Percentiles rank a stretch among this genome's conserved stretches.
These are phyloP conservation scores for Carapus acus DNA, from an alignment of 2,797 vertebrate genomes.

Conservation along the genomic window DNA sequence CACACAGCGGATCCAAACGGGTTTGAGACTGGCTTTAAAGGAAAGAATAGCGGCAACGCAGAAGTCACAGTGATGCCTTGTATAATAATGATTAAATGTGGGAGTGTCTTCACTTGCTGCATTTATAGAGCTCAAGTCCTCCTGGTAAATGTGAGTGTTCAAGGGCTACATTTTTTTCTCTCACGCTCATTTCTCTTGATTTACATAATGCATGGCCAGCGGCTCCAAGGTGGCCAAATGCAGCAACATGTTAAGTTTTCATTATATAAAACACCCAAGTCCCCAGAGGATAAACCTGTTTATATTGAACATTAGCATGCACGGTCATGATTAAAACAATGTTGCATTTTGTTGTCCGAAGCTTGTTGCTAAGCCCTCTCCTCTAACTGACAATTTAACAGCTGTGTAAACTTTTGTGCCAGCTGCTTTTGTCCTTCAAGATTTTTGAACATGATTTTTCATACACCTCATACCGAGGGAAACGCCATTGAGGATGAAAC, in stretches of 20 bases:
- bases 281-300: slow-evolving; percentile 39
- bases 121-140: slow-evolving; percentile 43
- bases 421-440: neutral
- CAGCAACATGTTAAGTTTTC: slow-evolving; percentile 47
- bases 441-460: slow-evolving; percentile 2
- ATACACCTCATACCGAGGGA: neutral
- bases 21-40: neutral
- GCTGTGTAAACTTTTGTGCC: slow-evolving; percentile 22
- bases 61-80: slow-evolving; percentile 25
- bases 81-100: slow-evolving; percentile 40
- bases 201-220: slow-evolving; percentile 61
- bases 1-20: neutral
- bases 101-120: slow-evolving; percentile 45
- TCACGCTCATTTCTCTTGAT: slow-evolving; percentile 51
- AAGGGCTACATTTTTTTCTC: slow-evolving; percentile 42
- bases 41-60: slow-evolving; percentile 10
- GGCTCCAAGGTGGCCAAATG: slow-evolving; percentile 43
- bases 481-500: neutral
- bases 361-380: slow-evolving; percentile 19
- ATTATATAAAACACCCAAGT: slow-evolving; percentile 38
- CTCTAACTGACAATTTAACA: slow-evolving; percentile 23
- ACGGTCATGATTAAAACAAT: slow-evolving; percentile 36
- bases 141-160: slow-evolving; percentile 46
- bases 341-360: slow-evolving; percentile 22
- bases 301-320: slow-evolving; percentile 30